Conservation (phyloP, 2,888 invertebrate genomes). For the Dicyrtoma fusca region DNA sequence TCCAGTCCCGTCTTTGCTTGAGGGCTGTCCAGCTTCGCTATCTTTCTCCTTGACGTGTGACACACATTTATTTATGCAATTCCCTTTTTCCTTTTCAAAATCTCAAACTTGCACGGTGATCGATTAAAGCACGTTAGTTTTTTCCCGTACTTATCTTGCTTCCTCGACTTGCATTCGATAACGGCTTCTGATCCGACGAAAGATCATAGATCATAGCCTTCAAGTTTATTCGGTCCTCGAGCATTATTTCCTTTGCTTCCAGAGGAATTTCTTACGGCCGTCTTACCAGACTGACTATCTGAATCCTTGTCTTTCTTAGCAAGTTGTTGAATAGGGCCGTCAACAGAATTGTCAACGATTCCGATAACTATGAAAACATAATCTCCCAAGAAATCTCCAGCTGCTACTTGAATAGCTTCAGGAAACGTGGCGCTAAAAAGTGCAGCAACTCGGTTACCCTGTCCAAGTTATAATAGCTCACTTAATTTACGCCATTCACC, state of each 20-base stretch:
- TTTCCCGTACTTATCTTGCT: constrained; percentile 30
- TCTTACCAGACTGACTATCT: constrained; percentile 9
- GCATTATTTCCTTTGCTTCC: constrained; percentile 19
- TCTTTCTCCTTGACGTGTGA: not conserved
- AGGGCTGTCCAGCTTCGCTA: constrained; percentile 28
- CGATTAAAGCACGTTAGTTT: too few relatives aligned
- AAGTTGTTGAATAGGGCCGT: not conserved
- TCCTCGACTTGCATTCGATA: constrained; percentile 58
- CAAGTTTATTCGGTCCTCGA: constrained; percentile 63
- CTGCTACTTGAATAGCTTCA: constrained; percentile 73
- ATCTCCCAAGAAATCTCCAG: constrained; percentile 72
- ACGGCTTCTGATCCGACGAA: constrained; percentile 78
- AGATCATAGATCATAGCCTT: constrained; percentile 80
- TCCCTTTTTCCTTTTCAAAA: too few relatives aligned
- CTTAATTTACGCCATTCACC: constrained; percentile 9
- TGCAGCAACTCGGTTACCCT: constrained; percentile 68
- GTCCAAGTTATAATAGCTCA: constrained; percentile 42
- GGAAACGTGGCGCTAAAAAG: constrained; percentile 82
- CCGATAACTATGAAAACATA: constrained; percentile 89
- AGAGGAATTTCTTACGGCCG: constrained; percentile 10
- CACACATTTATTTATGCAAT: too few relatives aligned
- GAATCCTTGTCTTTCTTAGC: constrained; percentile 14
- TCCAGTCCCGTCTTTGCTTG: not conserved
- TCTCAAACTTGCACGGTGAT: too few relatives aligned
- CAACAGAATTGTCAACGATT: constrained; percentile 67